Conservation (phyloP, 2,888 invertebrate genomes). For the Troides oblongomaculatus region DNA sequence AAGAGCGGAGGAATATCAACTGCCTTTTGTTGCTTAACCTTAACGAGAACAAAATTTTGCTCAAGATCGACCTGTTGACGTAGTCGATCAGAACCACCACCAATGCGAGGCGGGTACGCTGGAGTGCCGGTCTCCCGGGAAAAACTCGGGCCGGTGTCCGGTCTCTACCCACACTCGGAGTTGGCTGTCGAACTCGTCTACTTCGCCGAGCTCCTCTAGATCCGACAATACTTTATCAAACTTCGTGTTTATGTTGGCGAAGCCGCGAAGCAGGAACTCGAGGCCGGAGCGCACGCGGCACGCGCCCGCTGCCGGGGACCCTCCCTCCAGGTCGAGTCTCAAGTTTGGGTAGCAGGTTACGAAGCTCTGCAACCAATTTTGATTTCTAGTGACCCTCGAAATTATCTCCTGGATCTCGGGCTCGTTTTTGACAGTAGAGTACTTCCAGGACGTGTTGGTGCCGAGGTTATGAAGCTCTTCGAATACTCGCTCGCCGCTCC, state of each 20-base stretch:
- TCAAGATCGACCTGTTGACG: neutral
- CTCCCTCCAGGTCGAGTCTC: slow-evolving; percentile 34
- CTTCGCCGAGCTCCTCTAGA: slow-evolving; percentile 33
- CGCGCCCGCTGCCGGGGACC: slow-evolving; percentile 31
- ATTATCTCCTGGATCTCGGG: slow-evolving; percentile 29
- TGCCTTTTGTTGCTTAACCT: no score
- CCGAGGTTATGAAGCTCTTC: slow-evolving; percentile 34
- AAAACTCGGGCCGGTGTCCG: slow-evolving; percentile 37
- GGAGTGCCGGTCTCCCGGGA: slow-evolving; percentile 28
- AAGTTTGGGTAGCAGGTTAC: slow-evolving; percentile 35
- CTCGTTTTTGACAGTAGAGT: slow-evolving; percentile 25
- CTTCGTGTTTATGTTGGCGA: slow-evolving; percentile 25
- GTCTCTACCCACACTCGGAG: slow-evolving; percentile 35
- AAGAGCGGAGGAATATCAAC: neutral
- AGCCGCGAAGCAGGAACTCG: slow-evolving; percentile 33
- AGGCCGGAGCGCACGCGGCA: slow-evolving; percentile 36
- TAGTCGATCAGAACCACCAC: slow-evolving; percentile 36
- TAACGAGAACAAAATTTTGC: no score
- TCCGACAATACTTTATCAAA: slow-evolving; percentile 34
- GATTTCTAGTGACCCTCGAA: slow-evolving; percentile 27
- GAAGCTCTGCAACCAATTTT: slow-evolving; percentile 35
- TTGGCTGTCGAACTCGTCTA: slow-evolving; percentile 36
- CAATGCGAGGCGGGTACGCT: slow-evolving; percentile 33
- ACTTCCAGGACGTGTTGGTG: slow-evolving; percentile 31
- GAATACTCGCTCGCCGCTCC: slow-evolving; percentile 35